These are phyloP conservation scores for Crotalus horridus DNA, from an alignment of 2,113 vertebrate genomes.

Conservation along the genomic window DNA sequence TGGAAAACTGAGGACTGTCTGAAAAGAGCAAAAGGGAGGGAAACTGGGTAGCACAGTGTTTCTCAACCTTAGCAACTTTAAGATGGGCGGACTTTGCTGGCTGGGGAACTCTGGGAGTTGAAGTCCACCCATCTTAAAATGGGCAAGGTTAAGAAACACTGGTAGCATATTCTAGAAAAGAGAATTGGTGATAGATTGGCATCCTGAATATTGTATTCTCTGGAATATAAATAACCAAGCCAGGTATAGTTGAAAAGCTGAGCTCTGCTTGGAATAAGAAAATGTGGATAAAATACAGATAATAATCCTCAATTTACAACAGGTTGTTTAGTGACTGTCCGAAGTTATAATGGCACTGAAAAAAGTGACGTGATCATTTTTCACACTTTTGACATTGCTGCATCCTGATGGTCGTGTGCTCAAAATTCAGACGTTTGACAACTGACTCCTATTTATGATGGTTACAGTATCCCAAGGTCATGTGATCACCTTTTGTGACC, in stretches of 20 bases:
- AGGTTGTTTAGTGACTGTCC: background rate
- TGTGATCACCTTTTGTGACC: no score
- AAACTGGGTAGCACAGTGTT: background rate
- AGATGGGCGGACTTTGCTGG: background rate
- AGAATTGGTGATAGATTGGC: background rate
- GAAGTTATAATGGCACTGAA: background rate
- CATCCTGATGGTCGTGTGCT: no score
- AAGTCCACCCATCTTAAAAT: background rate
- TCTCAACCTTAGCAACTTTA: background rate
- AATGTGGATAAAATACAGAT: background rate
- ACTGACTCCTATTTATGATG: no score
- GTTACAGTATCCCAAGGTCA: no score
- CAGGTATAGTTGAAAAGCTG: background rate
- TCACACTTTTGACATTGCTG: background rate
- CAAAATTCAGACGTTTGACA: no score
- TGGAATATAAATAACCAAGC: background rate
- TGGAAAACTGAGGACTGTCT: background rate
- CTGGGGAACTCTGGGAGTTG: background rate
- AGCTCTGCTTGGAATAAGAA: background rate
- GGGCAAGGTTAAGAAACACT: background rate
- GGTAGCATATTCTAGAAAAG: background rate
- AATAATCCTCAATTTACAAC: background rate
- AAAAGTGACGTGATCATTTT: background rate
- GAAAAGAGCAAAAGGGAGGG: background rate
- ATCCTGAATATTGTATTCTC: background rate